Conservation (phyloP, 2,113 vertebrate genomes). For the Macroglossus sobrinus region DNA sequence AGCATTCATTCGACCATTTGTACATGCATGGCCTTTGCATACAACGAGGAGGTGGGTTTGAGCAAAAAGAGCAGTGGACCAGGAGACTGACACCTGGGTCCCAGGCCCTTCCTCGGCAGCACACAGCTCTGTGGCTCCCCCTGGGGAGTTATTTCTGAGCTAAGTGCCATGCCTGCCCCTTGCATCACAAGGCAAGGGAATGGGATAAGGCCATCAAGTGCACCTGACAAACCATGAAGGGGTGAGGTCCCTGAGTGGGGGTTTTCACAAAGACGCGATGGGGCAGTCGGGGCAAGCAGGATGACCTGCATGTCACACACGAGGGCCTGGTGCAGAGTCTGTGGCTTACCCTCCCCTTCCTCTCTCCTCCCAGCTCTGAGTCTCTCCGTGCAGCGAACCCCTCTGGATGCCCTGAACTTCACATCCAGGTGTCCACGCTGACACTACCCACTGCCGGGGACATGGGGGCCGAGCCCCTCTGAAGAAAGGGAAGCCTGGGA, state of each 20-base stretch:
- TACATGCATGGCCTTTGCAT: neutral
- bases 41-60: neutral
- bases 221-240: neutral
- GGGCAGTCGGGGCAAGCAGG: neutral
- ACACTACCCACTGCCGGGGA: neutral
- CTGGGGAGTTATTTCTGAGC: neutral
- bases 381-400: neutral
- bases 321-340: neutral
- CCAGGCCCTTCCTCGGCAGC: neutral
- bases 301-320: rapidly evolving
- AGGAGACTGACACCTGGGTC: no score
- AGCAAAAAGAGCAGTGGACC: neutral
- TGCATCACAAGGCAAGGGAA: neutral
- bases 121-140: neutral
- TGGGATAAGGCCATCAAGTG: rapidly evolving
- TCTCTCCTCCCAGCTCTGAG: neutral
- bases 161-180: neutral
- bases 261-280: no score
- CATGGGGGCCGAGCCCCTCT: neutral
- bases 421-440: neutral
- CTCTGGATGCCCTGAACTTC: neutral
- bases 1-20: neutral
- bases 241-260: neutral
- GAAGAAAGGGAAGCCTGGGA: neutral
- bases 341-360: neutral